Percentiles rank a stretch among this genome's conserved stretches.
Evolutionary conservation across 2,888 invertebrate genomes (phyloP).

Genomic region (Drosophila nr. perissopoda): DNA sequence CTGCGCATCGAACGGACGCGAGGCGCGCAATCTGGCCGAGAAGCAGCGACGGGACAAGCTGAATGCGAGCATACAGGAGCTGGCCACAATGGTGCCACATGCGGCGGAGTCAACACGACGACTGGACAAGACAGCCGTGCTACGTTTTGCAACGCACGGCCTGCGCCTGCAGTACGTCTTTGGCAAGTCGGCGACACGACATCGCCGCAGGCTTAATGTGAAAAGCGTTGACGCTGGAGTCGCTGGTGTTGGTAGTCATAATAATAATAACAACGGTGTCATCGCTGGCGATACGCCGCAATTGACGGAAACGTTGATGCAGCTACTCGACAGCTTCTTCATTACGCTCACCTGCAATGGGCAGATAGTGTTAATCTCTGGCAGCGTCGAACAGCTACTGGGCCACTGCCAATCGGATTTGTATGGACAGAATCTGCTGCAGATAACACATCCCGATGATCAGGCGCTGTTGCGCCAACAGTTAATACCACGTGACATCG

Average conservation of each 20-base stretch:
- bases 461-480: conserved; percentile 89
- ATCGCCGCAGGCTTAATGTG: conserved; percentile 45
- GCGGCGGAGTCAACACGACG: conserved; percentile 92
- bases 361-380: conserved; percentile 94
- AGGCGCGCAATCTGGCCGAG: conserved; percentile 94
- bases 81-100: conserved; percentile 93
- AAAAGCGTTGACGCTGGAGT: conserved; percentile 22
- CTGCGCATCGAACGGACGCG: conserved; percentile 87
- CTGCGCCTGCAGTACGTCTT: conserved; percentile 90
- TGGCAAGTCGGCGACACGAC: conserved; percentile 74
- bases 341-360: conserved; percentile 92
- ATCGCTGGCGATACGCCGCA: conserved; percentile 84
- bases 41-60: conserved; percentile 95
- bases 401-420: conserved; percentile 95
- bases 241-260: background rate
- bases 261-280: conserved; percentile 17
- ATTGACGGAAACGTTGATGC: conserved; percentile 87
- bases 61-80: conserved; percentile 92
- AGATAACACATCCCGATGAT: conserved; percentile 92
- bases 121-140: conserved; percentile 95
- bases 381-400: conserved; percentile 93
- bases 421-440: conserved; percentile 92
- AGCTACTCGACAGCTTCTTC: conserved; percentile 92
- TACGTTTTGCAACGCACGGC: conserved; percentile 94
- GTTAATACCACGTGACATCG: conserved; percentile 86